Percentiles rank a stretch among this genome's conserved stretches.
phyloP scores from a whole-genome alignment of 2,888 invertebrate genomes.

The Artemia sinica region DNA sequence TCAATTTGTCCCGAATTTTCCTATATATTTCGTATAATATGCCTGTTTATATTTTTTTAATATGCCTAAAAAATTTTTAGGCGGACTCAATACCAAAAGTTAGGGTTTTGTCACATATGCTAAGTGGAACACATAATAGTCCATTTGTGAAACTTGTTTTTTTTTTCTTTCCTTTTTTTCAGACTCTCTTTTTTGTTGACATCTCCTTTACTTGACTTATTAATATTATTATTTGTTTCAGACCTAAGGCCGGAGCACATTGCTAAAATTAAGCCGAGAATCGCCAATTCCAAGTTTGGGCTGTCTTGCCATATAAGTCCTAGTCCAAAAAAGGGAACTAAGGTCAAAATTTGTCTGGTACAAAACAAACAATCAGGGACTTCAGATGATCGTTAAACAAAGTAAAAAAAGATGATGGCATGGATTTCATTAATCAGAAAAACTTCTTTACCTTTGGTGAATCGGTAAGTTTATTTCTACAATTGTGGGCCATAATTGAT shows the following conservation, averaged over 20 bases:
- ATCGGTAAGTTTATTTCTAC: background rate
- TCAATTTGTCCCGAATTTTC: no score
- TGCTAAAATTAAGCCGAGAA: background rate
- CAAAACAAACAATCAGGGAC: constrained; percentile 6
- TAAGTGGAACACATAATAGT: no score
- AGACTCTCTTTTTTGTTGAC: no score
- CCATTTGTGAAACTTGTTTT: no score
- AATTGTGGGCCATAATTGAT: no score
- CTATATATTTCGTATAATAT: no score
- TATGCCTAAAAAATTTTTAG: no score
- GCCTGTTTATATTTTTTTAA: no score
- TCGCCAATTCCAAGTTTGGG: background rate
- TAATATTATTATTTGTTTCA: background rate
- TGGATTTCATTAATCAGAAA: background rate
- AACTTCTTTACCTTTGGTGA: background rate
- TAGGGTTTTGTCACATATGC: no score
- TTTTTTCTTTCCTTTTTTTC: no score
- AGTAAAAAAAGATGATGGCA: background rate
- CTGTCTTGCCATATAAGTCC: background rate
- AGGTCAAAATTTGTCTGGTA: constrained; percentile 2
- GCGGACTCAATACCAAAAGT: no score
- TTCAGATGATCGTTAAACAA: background rate
- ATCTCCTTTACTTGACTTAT: background rate
- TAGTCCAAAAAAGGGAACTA: background rate
- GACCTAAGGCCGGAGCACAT: background rate